These are phyloP conservation scores for Dicycla oo DNA, from an alignment of 2,888 invertebrate genomes.

Conservation along the genomic window DNA sequence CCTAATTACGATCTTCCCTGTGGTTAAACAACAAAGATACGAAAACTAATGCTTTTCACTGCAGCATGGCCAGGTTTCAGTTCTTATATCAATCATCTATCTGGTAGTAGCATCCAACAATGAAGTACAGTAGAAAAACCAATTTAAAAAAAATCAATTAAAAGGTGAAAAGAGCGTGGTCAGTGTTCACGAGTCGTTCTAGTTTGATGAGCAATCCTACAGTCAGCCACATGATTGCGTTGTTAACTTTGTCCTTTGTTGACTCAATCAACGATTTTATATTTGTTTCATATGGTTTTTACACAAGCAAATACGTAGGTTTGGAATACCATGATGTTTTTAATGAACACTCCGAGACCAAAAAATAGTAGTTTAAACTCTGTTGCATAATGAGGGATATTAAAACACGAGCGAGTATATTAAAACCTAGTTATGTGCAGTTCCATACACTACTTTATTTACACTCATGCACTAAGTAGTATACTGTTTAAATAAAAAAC, in stretches of 20 bases:
- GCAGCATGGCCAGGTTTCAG: not conserved
- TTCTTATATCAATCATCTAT: not conserved
- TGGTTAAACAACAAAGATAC: not conserved
- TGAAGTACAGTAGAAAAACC: not conserved
- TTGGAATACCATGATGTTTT: not conserved
- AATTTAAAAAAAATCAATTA: conserved; percentile 40
- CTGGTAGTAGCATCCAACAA: not conserved
- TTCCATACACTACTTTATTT: too few species aligned
- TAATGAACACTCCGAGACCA: too few species aligned
- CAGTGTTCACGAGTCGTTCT: conserved; percentile 14
- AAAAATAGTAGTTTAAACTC: too few species aligned
- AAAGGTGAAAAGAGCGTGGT: conserved; percentile 24
- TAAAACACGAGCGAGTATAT: too few species aligned
- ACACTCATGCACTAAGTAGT: too few species aligned
- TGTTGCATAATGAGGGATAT: too few species aligned
- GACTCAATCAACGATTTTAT: conserved; percentile 31
- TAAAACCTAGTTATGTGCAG: too few species aligned
- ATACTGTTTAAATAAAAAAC: too few species aligned
- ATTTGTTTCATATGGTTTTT: not conserved
- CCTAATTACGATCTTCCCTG: not conserved
- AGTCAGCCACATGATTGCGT: conserved; percentile 29
- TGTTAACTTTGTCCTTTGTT: conserved; percentile 30
- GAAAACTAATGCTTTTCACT: not conserved
- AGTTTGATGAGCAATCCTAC: conserved; percentile 31
- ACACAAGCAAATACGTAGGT: not conserved